Evolutionary conservation across 2,113 vertebrate genomes (phyloP).

Genomic region (Chiloscyllium plagiosum): DNA sequence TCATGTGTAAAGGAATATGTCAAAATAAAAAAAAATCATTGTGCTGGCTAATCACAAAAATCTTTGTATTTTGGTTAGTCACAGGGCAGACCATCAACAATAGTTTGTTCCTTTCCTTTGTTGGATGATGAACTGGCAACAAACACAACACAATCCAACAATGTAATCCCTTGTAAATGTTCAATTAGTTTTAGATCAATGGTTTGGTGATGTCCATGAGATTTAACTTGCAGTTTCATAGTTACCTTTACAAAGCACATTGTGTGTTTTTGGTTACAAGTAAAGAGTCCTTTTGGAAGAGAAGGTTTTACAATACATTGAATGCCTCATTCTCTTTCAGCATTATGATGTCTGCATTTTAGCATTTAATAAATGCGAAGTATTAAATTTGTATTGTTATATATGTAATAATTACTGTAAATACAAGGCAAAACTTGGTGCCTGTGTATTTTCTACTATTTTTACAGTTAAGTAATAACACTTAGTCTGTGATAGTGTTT

Average conservation of each 20-base stretch:
- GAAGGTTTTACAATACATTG: background rate
- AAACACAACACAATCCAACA: background rate
- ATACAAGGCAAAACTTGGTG: background rate
- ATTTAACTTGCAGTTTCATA: background rate
- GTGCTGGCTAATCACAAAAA: background rate
- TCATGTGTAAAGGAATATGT: background rate
- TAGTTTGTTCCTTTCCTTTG: background rate
- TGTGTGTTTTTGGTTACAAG: background rate
- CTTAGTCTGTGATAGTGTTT: background rate
- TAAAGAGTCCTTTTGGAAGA: background rate
- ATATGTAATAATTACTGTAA: background rate
- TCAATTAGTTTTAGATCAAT: background rate
- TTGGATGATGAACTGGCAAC: background rate
- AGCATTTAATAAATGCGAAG: background rate
- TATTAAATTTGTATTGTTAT: background rate
- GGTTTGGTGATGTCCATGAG: background rate
- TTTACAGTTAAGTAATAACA: background rate
- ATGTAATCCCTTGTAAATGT: background rate
- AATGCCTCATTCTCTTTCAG: background rate
- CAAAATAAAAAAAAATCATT: background rate
- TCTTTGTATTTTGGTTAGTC: background rate
- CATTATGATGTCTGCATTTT: background rate
- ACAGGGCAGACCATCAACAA: background rate
- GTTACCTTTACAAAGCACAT: background rate
- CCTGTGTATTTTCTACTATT: background rate